Conservation (phyloP, 2,113 vertebrate genomes). For the Ceyx melanurus region DNA sequence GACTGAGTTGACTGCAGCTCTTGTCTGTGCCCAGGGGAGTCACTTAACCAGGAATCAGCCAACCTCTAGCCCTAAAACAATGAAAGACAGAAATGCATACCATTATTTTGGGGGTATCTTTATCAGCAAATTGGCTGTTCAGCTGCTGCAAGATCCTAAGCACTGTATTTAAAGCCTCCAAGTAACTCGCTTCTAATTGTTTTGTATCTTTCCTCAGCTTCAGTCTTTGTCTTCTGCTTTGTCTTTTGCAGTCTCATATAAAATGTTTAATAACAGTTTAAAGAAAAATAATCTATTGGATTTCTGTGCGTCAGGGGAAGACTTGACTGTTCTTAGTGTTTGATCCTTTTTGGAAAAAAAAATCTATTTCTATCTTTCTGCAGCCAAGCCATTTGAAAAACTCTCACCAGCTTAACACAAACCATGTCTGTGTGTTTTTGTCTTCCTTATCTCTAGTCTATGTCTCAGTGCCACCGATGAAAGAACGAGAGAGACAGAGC, state of each 20-base stretch:
- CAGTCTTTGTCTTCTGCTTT: not conserved
- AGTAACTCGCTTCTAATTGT: not conserved
- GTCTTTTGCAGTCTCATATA: not conserved
- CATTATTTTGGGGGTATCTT: not conserved
- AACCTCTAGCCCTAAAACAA: not conserved
- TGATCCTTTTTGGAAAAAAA: not conserved
- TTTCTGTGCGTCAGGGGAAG: not conserved
- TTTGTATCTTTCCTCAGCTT: not conserved
- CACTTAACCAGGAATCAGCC: not conserved
- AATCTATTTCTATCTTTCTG: not conserved
- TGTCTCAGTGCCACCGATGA: not conserved
- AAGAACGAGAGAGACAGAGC: not conserved
- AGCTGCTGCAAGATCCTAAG: not conserved
- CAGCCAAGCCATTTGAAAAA: not conserved
- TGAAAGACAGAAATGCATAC: not conserved
- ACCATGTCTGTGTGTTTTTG: not conserved
- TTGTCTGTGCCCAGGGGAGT: not conserved
- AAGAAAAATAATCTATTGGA: not conserved
- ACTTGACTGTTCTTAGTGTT: not conserved
- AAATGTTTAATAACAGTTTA: not conserved
- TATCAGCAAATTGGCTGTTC: not conserved
- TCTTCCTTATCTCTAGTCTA: conserved; percentile 3
- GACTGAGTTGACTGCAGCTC: not conserved
- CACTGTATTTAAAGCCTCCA: not conserved
- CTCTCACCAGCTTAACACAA: not conserved